Evolutionary conservation across 2,113 vertebrate species (phyloP), one percentile per base, ranked within the genome.

Genomic region (Melanotaenia duboulayi): DNA sequence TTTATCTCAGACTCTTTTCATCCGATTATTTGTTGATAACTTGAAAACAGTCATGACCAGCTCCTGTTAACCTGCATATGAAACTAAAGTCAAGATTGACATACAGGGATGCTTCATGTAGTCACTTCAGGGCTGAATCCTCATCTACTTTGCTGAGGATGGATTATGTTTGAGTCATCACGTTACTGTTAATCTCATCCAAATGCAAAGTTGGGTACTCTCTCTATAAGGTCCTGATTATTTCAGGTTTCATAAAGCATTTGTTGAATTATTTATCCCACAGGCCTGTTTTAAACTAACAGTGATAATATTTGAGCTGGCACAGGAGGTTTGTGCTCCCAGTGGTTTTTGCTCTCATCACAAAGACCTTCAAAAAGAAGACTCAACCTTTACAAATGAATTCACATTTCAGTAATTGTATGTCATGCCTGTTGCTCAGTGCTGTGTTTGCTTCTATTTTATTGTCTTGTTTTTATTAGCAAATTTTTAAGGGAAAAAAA

Each of bases 1-100:
- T 90, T 87, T 81, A 87, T 90, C 71, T 89, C 76, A 52, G 62
- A 44, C 71, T 82, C 83, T 89, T 90, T 91, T 93, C 86, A 91
- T 91, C 86, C 69, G 62, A 74, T 88, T 87, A 76, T 64, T 56
- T 67, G 76, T 75, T 72, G 86, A 89, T 86, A 79, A 78, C 79
- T 87, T 84, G 74, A 85, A 89, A 89, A 90, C 67, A 84, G 83
- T 74, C 49, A 37, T 65, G 82, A 85, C 75, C 63, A 73, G 56
- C 78, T 80, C 85, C 82, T 72, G 82, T 80, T 78, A 81, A 89
- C 84, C 79, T 84, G 80, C 68, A 50, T 50, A 59, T 50, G 28
- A 82, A 80, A 80, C 76, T 73, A 60, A 71, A 79, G 74, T 76
- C 54, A 76, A 84, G 76, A 88, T 69, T 88, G 80, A 89, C 81